Conservation (phyloP, 2,888 invertebrate species). For the Melanostoma scalare region DNA sequence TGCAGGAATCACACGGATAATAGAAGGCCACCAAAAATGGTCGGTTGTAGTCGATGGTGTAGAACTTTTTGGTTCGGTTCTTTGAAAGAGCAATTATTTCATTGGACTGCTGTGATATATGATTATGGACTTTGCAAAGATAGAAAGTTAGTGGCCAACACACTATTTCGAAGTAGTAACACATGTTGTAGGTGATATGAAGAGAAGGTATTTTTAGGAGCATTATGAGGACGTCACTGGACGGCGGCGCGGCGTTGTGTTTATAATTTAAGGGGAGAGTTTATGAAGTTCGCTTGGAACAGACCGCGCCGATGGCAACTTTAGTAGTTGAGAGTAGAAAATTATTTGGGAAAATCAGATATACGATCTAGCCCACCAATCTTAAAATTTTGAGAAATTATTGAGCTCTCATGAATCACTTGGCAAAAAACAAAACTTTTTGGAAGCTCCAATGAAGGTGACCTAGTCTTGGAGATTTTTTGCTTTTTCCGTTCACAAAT, state of each 20-base stretch:
- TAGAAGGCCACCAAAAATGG: slow-evolving; percentile 49
- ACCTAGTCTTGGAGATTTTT: too few species aligned
- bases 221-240: not conserved
- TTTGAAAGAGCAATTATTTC: slow-evolving; percentile 69
- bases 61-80: slow-evolving; percentile 47
- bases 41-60: slow-evolving; percentile 32
- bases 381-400: too few species aligned
- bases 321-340: too few species aligned
- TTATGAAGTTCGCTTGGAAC: slow-evolving; percentile 4
- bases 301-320: too few species aligned
- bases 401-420: too few species aligned
- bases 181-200: slow-evolving; percentile 39
- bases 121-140: slow-evolving; percentile 63
- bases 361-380: too few species aligned
- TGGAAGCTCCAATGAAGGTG: too few species aligned
- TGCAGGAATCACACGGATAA: slow-evolving; percentile 56
- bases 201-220: not conserved
- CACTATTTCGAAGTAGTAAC: slow-evolving; percentile 49
- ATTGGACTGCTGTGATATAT: slow-evolving; percentile 68
- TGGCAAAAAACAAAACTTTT: too few species aligned
- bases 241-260: slow-evolving; percentile 16
- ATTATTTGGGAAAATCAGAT: too few species aligned
- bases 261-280: slow-evolving; percentile 58
- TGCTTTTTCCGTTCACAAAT: too few species aligned
- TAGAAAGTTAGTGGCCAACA: slow-evolving; percentile 47